These are phyloP conservation scores for Amphipoea lucens DNA, from an alignment of 2,888 invertebrate genomes.

Conservation along the genomic window DNA sequence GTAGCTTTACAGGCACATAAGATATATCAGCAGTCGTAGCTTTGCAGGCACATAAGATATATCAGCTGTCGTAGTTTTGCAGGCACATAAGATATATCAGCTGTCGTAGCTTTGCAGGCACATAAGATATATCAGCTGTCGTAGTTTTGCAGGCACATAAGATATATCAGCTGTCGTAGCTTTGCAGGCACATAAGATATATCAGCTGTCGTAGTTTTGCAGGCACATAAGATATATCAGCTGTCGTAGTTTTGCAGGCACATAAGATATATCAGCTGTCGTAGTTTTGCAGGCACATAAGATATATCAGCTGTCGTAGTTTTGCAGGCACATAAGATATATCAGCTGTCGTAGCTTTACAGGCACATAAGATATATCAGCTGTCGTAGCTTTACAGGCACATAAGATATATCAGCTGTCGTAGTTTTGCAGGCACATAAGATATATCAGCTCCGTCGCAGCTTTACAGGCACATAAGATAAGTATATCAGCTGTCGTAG, in stretches of 20 bases:
- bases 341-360: background rate
- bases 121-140: background rate
- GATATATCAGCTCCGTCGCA: background rate
- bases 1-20: background rate
- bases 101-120: background rate
- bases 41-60: background rate
- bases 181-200: background rate
- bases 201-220: background rate
- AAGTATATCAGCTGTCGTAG: background rate
- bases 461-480: background rate
- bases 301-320: background rate
- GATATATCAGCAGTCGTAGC: background rate
- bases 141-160: background rate
- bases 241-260: background rate
- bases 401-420: background rate
- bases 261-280: background rate
- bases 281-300: too few species aligned
- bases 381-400: too few species aligned
- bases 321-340: background rate
- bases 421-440: background rate
- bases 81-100: background rate
- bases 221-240: background rate
- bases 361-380: background rate
- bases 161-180: background rate
- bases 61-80: background rate